A percentile compares a stretch with the other conserved stretches of the same genome.
These are phyloP conservation scores for Pomatostomus ruficeps DNA, from an alignment of 2,113 vertebrate genomes.

Conservation along the genomic window DNA sequence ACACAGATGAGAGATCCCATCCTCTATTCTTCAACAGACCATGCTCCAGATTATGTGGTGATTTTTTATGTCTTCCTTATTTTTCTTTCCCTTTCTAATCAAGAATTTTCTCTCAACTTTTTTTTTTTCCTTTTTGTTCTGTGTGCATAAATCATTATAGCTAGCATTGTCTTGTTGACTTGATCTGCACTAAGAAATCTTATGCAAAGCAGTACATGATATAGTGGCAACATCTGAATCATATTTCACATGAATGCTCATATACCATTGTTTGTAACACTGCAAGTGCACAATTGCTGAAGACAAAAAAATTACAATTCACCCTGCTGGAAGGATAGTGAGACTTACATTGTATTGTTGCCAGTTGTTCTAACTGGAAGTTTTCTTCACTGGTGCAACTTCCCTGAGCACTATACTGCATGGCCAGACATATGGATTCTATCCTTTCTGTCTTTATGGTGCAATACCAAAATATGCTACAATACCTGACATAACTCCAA, in stretches of 20 bases:
- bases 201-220: not conserved
- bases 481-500: constrained; percentile 41
- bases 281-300: not conserved
- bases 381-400: not conserved
- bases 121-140: not conserved
- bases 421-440: constrained; percentile 26
- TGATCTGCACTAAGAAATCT: not conserved
- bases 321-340: not conserved
- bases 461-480: constrained; percentile 8
- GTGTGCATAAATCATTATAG: not conserved
- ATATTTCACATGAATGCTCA: not conserved
- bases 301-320: constrained; percentile 25
- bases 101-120: not conserved
- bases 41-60: not conserved
- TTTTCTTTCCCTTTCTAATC: not conserved
- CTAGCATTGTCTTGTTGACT: not conserved
- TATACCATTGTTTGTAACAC: not conserved
- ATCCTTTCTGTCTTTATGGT: constrained; percentile 5
- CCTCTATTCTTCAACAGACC: not conserved
- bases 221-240: not conserved
- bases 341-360: not conserved
- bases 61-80: not conserved
- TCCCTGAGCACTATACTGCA: not conserved
- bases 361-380: not conserved
- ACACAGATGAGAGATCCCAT: not conserved